These are phyloP conservation scores for Catostomus latipinnis DNA, from an alignment of 2,797 vertebrate genomes.

Conservation along the genomic window DNA sequence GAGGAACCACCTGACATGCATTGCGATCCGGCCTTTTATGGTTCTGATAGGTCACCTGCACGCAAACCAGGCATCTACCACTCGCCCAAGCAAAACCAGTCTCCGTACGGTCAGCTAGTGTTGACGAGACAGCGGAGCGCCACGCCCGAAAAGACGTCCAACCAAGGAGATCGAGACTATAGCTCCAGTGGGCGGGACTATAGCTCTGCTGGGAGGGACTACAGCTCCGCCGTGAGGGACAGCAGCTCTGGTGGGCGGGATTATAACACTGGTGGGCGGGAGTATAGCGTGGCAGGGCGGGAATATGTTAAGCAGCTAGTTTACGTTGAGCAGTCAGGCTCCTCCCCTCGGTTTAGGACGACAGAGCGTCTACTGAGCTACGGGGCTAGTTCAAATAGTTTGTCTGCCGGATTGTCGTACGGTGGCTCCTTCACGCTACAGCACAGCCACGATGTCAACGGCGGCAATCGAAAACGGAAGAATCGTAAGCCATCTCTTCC, in stretches of 20 bases:
- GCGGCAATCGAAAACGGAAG: slow-evolving; percentile 89
- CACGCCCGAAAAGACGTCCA: slow-evolving; percentile 85
- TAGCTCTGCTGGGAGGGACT: slow-evolving; percentile 67
- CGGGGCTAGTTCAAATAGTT: slow-evolving; percentile 65
- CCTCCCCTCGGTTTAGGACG: slow-evolving; percentile 89
- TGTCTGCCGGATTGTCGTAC: slow-evolving; percentile 60
- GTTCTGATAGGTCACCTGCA: slow-evolving; percentile 80
- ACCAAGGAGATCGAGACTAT: slow-evolving; percentile 79
- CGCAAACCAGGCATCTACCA: slow-evolving; percentile 87
- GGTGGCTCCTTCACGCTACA: slow-evolving; percentile 91
- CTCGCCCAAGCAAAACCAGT: slow-evolving; percentile 87
- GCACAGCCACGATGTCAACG: slow-evolving; percentile 80
- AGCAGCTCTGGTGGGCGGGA: slow-evolving; percentile 72
- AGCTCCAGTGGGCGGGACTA: slow-evolving; percentile 72
- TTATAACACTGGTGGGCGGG: slow-evolving; percentile 56
- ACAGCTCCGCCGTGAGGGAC: slow-evolving; percentile 63
- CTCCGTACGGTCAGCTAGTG: slow-evolving; percentile 94
- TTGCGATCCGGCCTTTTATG: slow-evolving; percentile 79
- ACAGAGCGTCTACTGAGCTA: slow-evolving; percentile 85
- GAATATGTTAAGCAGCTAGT: slow-evolving; percentile 95
- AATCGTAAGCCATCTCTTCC: slow-evolving; percentile 89
- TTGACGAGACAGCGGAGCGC: slow-evolving; percentile 89
- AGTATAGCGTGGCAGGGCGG: slow-evolving; percentile 66
- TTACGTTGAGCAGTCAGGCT: slow-evolving; percentile 92
- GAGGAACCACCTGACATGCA: slow-evolving; percentile 94